Evolutionary conservation across 2,797 vertebrate genomes (phyloP).

Genomic region (Poeciliopsis turneri): DNA sequence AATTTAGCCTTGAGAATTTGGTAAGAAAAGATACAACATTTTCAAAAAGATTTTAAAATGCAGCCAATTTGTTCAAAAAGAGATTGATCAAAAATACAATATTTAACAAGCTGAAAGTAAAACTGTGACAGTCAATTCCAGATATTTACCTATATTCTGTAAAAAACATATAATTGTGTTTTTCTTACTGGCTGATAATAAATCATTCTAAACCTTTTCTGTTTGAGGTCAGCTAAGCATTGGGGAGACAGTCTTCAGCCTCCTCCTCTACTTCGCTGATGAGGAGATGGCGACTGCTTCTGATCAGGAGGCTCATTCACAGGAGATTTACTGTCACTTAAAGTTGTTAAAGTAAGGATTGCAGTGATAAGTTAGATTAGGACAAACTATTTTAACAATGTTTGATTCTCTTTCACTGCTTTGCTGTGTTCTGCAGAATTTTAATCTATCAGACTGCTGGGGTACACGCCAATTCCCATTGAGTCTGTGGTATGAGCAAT

Average conservation of each 20-base stretch:
- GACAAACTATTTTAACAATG: background rate
- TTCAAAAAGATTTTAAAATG: background rate
- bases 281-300: background rate
- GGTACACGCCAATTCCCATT: background rate
- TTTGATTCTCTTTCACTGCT: background rate
- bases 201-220: background rate
- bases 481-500: too few species aligned
- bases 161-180: background rate
- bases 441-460: background rate
- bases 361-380: background rate
- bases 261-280: background rate
- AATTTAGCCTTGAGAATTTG: background rate
- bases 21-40: background rate
- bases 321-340: background rate
- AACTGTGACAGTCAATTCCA: background rate
- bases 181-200: background rate
- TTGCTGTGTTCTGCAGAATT: background rate
- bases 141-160: background rate
- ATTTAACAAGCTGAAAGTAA: background rate
- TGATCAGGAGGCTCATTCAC: background rate
- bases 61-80: background rate
- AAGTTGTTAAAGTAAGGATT: background rate
- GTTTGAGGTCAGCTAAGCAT: background rate
- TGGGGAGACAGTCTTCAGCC: background rate
- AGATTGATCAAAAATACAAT: background rate